A percentile compares a stretch with the other conserved stretches of the same genome.
Conservation (phyloP, 92 coral and sea anemone genomes). For the Hydrozoanthus gracilis region DNA sequence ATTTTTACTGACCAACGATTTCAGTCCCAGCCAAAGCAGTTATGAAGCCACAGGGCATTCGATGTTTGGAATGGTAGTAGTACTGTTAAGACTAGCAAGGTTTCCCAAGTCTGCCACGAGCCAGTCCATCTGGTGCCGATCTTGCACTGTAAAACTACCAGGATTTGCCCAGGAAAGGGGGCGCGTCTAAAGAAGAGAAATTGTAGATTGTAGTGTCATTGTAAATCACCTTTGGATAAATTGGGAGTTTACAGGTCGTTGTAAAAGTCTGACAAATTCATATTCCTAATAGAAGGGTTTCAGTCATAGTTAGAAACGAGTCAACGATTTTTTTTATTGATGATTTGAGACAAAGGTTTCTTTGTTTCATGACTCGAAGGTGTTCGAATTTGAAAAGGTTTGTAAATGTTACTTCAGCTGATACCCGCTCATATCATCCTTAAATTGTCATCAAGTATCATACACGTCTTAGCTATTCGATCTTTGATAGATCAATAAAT, state of each 20-base stretch:
- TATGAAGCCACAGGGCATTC: conserved; percentile 48
- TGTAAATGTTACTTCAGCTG: too few species aligned
- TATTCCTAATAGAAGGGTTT: too few species aligned
- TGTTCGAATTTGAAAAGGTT: too few species aligned
- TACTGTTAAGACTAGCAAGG: conserved; percentile 30
- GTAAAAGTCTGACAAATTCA: too few species aligned
- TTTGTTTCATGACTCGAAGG: too few species aligned
- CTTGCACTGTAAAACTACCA: conserved; percentile 87
- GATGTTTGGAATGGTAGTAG: conserved; percentile 27
- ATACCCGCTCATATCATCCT: too few species aligned
- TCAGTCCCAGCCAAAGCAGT: neutral
- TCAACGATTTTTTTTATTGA: too few species aligned
- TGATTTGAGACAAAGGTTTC: too few species aligned
- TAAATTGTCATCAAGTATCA: too few species aligned
- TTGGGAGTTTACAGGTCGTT: neutral
- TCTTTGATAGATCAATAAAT: too few species aligned
- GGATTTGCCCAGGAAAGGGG: conserved; percentile 98
- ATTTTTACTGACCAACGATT: neutral
- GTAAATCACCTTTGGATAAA: neutral
- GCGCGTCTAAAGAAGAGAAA: conserved; percentile 69
- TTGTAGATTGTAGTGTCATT: neutral
- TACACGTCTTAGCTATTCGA: too few species aligned
- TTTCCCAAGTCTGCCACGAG: conserved; percentile 86
- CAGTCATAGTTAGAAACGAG: too few species aligned
- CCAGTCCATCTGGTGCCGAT: conserved; percentile 85